Evolutionary conservation across 2,797 vertebrate genomes (phyloP).

Genomic region (Enteromius anoplus): DNA sequence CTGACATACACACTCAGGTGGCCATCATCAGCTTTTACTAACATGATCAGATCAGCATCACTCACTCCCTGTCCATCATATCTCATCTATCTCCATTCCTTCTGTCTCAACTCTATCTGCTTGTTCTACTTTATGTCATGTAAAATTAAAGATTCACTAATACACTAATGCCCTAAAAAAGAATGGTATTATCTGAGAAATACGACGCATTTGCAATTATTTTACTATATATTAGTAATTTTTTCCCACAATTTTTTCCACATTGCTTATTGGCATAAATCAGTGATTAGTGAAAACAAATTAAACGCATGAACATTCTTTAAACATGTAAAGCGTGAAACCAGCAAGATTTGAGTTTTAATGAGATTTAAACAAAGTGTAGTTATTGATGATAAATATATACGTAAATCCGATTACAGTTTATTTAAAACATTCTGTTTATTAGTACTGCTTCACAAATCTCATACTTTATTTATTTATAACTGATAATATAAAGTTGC

Average conservation of each 20-base stretch:
- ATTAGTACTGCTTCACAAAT: neutral
- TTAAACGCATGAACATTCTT: neutral
- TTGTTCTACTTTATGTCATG: neutral
- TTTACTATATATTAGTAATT: neutral
- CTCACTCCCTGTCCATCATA: slow-evolving; percentile 1
- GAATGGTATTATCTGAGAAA: neutral
- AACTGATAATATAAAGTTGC: neutral
- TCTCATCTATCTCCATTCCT: neutral
- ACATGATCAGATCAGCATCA: slow-evolving; percentile 29
- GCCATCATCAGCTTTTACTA: slow-evolving; percentile 47
- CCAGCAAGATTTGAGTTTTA: neutral
- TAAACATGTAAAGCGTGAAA: neutral
- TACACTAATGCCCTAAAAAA: neutral
- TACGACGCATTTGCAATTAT: neutral
- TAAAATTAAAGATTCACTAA: neutral
- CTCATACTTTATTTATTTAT: neutral
- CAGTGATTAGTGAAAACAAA: neutral
- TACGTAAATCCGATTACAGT: neutral
- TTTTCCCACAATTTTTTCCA: neutral
- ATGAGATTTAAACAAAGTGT: neutral
- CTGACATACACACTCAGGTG: slow-evolving; percentile 54
- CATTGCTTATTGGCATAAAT: neutral
- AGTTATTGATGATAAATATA: neutral
- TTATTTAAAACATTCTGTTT: neutral
- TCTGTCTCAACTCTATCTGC: slow-evolving; percentile 10